Evolutionary conservation across 2,888 invertebrate species (phyloP).

Genomic region (Phengaris alcon): DNA sequence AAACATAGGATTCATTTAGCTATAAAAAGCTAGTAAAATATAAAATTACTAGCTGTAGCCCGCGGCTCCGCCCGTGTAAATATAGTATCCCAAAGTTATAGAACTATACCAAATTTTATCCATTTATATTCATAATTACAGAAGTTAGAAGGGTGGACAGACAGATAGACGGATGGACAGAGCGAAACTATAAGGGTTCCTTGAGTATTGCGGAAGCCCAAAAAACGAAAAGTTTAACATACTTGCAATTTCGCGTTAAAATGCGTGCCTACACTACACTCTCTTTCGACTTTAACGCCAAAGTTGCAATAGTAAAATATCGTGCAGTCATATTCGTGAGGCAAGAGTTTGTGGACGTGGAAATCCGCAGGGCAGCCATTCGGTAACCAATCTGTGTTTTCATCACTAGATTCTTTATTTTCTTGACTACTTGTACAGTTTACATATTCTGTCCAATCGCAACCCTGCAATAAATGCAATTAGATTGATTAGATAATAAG

Average conservation of each 20-base stretch:
- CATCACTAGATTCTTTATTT: constrained; percentile 2
- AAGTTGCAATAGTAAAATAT: constrained; percentile 55
- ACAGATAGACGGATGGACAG: too few relatives aligned
- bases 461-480: constrained; percentile 32
- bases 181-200: too few relatives aligned
- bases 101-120: too few relatives aligned
- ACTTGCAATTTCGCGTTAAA: constrained; percentile 46
- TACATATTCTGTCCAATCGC: constrained; percentile 40
- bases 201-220: too few relatives aligned
- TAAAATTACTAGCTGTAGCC: too few relatives aligned
- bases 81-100: too few relatives aligned
- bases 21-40: too few relatives aligned
- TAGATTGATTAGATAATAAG: too few relatives aligned
- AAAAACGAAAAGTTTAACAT: constrained; percentile 1
- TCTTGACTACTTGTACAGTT: constrained; percentile 31
- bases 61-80: too few relatives aligned
- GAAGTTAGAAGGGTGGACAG: too few relatives aligned
- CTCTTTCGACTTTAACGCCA: constrained; percentile 43
- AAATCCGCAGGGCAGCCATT: constrained; percentile 55
- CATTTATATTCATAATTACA: too few relatives aligned
- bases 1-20: too few relatives aligned
- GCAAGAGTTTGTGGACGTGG: constrained; percentile 48
- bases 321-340: constrained; percentile 61
- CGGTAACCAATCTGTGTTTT: constrained; percentile 33
- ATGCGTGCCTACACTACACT: constrained; percentile 42